phyloP scores from a whole-genome alignment of 2,888 invertebrate genomes.

The Oeneis ivallda region DNA sequence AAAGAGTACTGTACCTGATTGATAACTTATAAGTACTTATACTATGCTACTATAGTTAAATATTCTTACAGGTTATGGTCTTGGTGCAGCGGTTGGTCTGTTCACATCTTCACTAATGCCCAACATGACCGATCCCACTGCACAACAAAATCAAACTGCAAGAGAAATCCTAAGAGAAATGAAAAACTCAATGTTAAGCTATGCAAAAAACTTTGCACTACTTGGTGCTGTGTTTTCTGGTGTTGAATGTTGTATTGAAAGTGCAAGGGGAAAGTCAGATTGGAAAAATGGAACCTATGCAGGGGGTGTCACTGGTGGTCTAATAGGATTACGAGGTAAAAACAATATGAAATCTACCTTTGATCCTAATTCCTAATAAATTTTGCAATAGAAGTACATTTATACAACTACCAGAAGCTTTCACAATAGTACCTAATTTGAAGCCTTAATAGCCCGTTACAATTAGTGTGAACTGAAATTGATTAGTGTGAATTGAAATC shows the following conservation, averaged over 20 bases:
- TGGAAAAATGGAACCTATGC: conserved; percentile 98
- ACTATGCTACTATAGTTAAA: background rate
- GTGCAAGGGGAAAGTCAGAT: conserved; percentile 96
- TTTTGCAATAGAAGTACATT: background rate
- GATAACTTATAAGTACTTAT: no score
- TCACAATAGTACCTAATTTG: no score
- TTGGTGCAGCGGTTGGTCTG: conserved; percentile 97
- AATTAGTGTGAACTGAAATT: no score
- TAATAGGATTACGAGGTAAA: conserved; percentile 91
- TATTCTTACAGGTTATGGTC: conserved; percentile 88
- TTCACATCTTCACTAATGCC: conserved; percentile 98
- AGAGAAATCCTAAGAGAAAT: conserved; percentile 94
- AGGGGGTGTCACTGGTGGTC: conserved; percentile 95
- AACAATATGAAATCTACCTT: background rate
- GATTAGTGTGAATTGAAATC: no score
- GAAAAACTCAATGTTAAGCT: conserved; percentile 93
- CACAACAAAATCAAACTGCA: conserved; percentile 89
- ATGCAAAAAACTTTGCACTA: conserved; percentile 98
- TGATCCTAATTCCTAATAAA: background rate
- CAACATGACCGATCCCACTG: conserved; percentile 85
- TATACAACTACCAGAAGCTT: background rate
- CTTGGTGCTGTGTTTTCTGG: conserved; percentile 97
- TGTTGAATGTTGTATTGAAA: conserved; percentile 97
- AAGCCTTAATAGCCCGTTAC: no score
- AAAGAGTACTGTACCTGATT: no score